A percentile compares a stretch with the other conserved stretches of the same genome.
phyloP scores from a whole-genome alignment of 2,888 invertebrate species.

The Eilema griseolum region DNA sequence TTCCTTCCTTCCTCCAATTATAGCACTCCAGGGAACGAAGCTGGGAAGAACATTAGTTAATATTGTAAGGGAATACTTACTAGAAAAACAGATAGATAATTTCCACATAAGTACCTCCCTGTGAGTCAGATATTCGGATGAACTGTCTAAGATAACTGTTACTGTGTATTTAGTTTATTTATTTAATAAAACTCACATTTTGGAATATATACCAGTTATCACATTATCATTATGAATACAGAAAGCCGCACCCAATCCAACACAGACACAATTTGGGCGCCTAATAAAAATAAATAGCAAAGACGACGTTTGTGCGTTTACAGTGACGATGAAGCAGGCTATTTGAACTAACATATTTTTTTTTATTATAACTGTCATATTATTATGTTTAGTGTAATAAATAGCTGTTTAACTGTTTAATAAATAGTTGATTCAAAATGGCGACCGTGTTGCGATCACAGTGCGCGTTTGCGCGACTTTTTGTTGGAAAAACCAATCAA shows the following conservation, averaged over 20 bases:
- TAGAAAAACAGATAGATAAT: background rate
- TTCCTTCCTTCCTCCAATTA: background rate
- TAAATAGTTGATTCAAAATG: slow-evolving; percentile 88
- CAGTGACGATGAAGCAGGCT: too few relatives aligned
- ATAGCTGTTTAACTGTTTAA: too few relatives aligned
- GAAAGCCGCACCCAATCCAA: too few relatives aligned
- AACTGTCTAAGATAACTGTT: too few relatives aligned
- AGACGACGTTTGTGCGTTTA: background rate
- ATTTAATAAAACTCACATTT: too few relatives aligned
- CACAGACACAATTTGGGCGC: background rate
- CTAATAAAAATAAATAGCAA: slow-evolving; percentile 3
- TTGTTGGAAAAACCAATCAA: slow-evolving; percentile 79
- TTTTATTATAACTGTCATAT: too few relatives aligned
- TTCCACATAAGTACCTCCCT: background rate
- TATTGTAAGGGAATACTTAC: background rate
- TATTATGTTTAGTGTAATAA: too few relatives aligned
- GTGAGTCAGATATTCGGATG: too few relatives aligned
- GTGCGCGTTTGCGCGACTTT: slow-evolving; percentile 84
- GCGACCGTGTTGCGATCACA: slow-evolving; percentile 86
- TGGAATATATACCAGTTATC: too few relatives aligned
- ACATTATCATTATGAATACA: too few relatives aligned
- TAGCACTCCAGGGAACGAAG: background rate
- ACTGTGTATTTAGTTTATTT: too few relatives aligned
- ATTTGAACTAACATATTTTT: too few relatives aligned
- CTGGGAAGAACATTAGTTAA: background rate